Conservation (phyloP, 2,797 vertebrate species). For the Brotula barbata region DNA sequence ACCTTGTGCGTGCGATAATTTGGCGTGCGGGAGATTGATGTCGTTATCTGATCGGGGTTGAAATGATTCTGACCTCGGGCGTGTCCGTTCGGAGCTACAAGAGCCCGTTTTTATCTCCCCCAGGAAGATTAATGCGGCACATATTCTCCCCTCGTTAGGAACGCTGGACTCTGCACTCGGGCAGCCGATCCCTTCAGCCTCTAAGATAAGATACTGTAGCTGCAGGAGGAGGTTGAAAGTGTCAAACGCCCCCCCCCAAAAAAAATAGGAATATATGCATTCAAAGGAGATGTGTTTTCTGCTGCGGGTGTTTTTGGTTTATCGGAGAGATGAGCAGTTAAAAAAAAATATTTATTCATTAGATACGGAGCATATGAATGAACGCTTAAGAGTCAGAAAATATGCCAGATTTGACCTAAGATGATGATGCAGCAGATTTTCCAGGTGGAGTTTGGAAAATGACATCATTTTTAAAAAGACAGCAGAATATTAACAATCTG, state of each 20-base stretch:
- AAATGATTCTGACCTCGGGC: conserved; percentile 56
- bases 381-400: too few relatives aligned
- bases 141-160: conserved; percentile 41
- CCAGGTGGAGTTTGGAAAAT: too few relatives aligned
- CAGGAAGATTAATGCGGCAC: conserved; percentile 55
- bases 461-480: too few relatives aligned
- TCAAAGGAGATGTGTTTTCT: too few relatives aligned
- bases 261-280: not conserved
- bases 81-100: conserved; percentile 36
- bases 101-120: conserved; percentile 56
- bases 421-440: too few relatives aligned
- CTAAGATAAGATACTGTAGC: conserved; percentile 73
- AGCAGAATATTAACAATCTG: too few relatives aligned
- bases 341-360: too few relatives aligned
- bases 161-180: conserved; percentile 75
- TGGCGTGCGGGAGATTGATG: conserved; percentile 54
- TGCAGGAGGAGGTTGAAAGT: conserved; percentile 13
- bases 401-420: too few relatives aligned
- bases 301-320: too few relatives aligned
- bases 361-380: too few relatives aligned
- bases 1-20: conserved; percentile 40
- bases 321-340: too few relatives aligned
- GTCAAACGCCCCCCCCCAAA: not conserved
- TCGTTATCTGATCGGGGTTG: conserved; percentile 61
- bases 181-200: conserved; percentile 54